Evolutionary conservation across 2,888 invertebrate species (phyloP), one percentile per base, ranked within the genome.

Genomic region (Ametastegia equiseti): DNA sequence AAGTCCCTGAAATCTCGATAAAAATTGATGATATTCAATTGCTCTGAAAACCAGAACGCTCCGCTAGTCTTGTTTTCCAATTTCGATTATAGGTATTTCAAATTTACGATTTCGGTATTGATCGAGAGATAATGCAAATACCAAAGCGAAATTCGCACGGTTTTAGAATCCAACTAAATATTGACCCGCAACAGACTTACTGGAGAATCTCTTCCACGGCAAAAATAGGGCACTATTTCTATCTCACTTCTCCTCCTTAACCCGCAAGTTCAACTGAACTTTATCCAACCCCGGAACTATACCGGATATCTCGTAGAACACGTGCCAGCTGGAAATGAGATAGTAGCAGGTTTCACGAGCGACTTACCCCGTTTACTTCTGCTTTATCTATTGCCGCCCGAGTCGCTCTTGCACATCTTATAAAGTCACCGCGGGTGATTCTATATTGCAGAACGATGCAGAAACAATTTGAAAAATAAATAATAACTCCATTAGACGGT

Each of bases 361-460:
- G 30, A 33, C 30, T 63, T 33, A 33, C 42, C 9, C 36, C 42
- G 23, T 69, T 69, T 69, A 39, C 69, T 69, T 33, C 47, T 30
- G n/a, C n/a, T 30, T 15, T 30, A 30, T 47, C 50, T 73, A 73
- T 50, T 30, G 47, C 27, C 50, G n/a, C 50, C 45, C 50, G 73
- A 47, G 7, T 73, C n/a, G n/a, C n/a, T n/a, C n/a, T n/a, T n/a
- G n/a, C n/a, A n/a, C n/a, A n/a, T n/a, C n/a, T n/a, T n/a, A n/a
- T n/a, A n/a, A n/a, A n/a, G n/a, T n/a, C 73, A 73, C 47, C 9
- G 71, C 33, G n/a, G 47, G n/a, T 73, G 33, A 73, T 47, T 33
- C 7, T 73, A 1, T 50, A 15, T 6, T 33, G 33, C n/a, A 13
- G 13, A 19, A 65, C 63, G 30, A 27, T 45, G 30, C 30, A n/a